Evolutionary conservation across 2,888 invertebrate species (phyloP).

Genomic region (Pandemis corylana): DNA sequence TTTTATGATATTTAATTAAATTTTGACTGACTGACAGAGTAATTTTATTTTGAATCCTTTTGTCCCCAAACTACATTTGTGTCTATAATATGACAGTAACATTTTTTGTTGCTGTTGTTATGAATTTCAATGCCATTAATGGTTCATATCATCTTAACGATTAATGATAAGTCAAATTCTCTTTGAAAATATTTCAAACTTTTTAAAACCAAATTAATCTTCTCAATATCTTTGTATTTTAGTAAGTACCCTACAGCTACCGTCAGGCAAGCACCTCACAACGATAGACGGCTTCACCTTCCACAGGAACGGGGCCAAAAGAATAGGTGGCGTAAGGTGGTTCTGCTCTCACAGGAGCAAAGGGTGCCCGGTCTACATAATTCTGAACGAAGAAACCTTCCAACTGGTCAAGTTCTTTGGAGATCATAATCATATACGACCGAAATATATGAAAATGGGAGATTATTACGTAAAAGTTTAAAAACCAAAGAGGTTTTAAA

Average conservation of each 20-base stretch:
- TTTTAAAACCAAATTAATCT: background rate
- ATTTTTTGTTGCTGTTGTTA: too few relatives aligned
- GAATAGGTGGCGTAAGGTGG: conserved; percentile 28
- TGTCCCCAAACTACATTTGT: too few relatives aligned
- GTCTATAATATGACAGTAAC: too few relatives aligned
- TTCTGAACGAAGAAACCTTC: conserved; percentile 12
- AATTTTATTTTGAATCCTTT: too few relatives aligned
- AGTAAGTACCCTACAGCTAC: conserved; percentile 22
- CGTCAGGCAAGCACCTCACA: conserved; percentile 27
- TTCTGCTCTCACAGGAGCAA: conserved; percentile 30
- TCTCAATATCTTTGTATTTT: conserved; percentile 4
- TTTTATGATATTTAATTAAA: too few relatives aligned
- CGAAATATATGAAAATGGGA: conserved; percentile 32
- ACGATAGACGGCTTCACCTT: conserved; percentile 39
- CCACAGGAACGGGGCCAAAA: conserved; percentile 24
- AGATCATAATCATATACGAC: conserved; percentile 47
- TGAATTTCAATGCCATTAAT: too few relatives aligned
- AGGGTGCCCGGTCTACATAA: conserved; percentile 32
- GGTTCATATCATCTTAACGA: too few relatives aligned
- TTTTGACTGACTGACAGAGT: too few relatives aligned
- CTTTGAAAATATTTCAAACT: background rate
- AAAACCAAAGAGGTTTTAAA: background rate
- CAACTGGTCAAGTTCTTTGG: conserved; percentile 14
- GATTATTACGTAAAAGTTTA: conserved; percentile 20
- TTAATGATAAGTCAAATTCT: background rate